phyloP scores from a whole-genome alignment of 23 tunicate genomes.

The Phallusia fumigata region DNA sequence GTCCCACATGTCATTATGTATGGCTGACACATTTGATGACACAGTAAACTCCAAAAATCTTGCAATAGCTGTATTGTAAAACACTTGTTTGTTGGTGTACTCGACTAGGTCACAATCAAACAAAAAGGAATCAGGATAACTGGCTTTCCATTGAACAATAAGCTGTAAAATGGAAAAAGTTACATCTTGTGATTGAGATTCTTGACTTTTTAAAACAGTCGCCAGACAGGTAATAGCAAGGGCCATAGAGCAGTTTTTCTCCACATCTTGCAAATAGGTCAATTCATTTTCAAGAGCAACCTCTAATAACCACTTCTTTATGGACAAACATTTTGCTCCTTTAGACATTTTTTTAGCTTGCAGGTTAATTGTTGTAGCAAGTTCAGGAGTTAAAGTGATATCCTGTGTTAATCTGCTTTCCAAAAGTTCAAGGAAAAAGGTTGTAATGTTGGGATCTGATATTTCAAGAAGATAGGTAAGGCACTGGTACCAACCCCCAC shows the following conservation, averaged over 20 bases:
- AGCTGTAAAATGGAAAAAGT: neutral
- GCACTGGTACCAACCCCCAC: neutral
- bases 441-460: neutral
- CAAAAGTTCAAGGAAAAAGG: neutral
- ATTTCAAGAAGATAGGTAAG: neutral
- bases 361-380: neutral
- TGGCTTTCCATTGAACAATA: neutral
- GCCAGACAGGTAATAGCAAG: neutral
- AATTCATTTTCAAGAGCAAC: neutral
- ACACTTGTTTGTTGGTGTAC: slow-evolving; percentile 3
- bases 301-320: neutral
- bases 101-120: slow-evolving; percentile 36
- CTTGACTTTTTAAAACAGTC: neutral
- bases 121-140: slow-evolving; percentile 26
- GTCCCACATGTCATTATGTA: slow-evolving; percentile 56
- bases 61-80: slow-evolving; percentile 43
- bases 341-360: neutral
- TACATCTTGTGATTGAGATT: neutral
- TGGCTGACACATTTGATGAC: neutral
- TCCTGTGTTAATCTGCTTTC: neutral
- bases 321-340: neutral
- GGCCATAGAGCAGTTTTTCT: neutral
- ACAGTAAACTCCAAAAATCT: slow-evolving; percentile 24
- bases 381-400: neutral
- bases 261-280: neutral